Percentiles rank a stretch among this genome's conserved stretches.
Conservation (phyloP, 2,113 vertebrate species). For the Tetrax tetrax region DNA sequence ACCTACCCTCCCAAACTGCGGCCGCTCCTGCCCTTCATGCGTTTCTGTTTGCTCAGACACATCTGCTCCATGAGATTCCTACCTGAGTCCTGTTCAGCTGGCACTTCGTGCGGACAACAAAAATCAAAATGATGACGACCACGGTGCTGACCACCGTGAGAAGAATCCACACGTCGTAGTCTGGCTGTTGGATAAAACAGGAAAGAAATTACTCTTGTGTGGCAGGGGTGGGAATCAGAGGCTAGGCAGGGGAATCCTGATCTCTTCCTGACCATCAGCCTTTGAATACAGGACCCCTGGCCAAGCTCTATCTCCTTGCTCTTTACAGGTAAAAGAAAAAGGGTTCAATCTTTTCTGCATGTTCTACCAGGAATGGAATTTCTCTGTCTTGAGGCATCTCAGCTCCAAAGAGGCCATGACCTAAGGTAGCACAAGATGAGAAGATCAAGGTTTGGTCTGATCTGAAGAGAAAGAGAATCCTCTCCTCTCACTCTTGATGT, state of each 20-base stretch:
- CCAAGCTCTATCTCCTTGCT: background rate
- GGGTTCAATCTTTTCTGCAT: background rate
- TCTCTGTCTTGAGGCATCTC: background rate
- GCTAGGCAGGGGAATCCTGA: background rate
- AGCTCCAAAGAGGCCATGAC: background rate
- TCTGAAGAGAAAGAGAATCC: background rate
- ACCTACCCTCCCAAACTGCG: background rate
- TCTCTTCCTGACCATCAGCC: background rate
- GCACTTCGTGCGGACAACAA: slow-evolving; percentile 87
- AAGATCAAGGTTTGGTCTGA: background rate
- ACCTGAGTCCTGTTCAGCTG: slow-evolving; percentile 87
- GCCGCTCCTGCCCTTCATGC: background rate
- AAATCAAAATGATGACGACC: slow-evolving; percentile 85
- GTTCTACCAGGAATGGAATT: background rate
- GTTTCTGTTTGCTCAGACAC: background rate
- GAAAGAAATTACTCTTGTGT: background rate
- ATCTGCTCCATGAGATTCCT: background rate
- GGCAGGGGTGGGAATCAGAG: background rate
- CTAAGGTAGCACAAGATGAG: background rate
- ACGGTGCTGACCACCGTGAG: slow-evolving; percentile 90
- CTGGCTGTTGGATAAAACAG: slow-evolving; percentile 76
- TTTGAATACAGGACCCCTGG: background rate
- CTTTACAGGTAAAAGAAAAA: background rate
- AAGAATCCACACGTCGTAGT: slow-evolving; percentile 93
- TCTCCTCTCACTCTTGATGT: accelerated